phyloP scores from a whole-genome alignment of 2,888 invertebrate genomes.

The Ectemnius continuus region DNA sequence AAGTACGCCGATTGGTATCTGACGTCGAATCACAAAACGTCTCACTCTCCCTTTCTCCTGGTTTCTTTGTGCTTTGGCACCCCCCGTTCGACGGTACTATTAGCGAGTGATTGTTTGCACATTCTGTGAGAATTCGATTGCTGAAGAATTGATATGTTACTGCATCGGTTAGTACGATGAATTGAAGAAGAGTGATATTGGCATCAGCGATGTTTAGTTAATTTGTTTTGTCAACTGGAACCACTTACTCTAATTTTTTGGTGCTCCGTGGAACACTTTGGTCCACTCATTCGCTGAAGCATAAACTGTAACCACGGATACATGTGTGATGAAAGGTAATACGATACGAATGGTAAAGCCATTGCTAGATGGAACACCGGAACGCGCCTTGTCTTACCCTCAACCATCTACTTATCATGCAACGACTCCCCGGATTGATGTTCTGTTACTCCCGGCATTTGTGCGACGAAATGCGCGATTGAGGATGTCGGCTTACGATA shows the following conservation, averaged over 20 bases:
- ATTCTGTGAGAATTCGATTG: constrained; percentile 28
- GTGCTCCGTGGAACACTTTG: constrained; percentile 90
- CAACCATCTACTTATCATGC: constrained; percentile 15
- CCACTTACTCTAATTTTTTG: constrained; percentile 95
- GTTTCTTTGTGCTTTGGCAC: constrained; percentile 20
- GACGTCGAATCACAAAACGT: constrained; percentile 27
- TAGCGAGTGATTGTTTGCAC: constrained; percentile 24
- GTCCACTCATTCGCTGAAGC: constrained; percentile 93
- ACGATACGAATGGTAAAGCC: constrained; percentile 38
- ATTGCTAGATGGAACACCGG: constrained; percentile 35
- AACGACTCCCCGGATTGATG: neutral
- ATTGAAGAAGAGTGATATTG: constrained; percentile 53
- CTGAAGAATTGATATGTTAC: constrained; percentile 42
- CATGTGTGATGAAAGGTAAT: constrained; percentile 59
- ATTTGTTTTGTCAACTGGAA: constrained; percentile 67
- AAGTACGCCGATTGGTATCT: constrained; percentile 22
- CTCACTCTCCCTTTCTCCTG: neutral
- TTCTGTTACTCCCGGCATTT: neutral
- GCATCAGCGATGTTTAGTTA: constrained; percentile 65
- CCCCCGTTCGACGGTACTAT: constrained; percentile 32
- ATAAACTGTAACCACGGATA: constrained; percentile 87
- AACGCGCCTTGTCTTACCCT: constrained; percentile 26
- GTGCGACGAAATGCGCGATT: constrained; percentile 4
- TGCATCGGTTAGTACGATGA: constrained; percentile 51
- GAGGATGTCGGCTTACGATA: constrained; percentile 10